These are phyloP conservation scores for Hephaestus fuliginosus DNA, from an alignment of 2,797 vertebrate species.

Conservation along the genomic window DNA sequence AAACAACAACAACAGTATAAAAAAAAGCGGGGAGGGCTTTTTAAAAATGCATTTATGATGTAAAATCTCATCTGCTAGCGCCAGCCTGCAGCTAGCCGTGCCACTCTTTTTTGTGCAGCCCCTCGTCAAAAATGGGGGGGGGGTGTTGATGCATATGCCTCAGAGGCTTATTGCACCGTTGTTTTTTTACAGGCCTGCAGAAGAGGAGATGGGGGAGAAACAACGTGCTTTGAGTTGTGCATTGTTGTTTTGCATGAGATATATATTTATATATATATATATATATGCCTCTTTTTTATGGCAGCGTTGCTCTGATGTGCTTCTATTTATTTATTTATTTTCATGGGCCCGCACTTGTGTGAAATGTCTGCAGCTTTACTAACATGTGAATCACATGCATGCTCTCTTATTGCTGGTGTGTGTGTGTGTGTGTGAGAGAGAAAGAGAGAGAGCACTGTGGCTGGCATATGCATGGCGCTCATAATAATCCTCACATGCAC, in stretches of 20 bases:
- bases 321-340: constrained; percentile 4
- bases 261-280: too few species aligned
- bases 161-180: not conserved
- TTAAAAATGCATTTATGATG: too few species aligned
- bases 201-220: constrained; percentile 31
- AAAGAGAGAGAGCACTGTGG: constrained; percentile 1
- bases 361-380: constrained; percentile 36
- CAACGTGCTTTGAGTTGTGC: constrained; percentile 8
- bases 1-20: too few species aligned
- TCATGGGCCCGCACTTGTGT: not conserved
- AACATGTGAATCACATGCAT: constrained; percentile 58
- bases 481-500: constrained; percentile 21
- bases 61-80: constrained; percentile 38
- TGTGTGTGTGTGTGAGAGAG: not conserved
- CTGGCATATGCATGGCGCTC: constrained; percentile 42
- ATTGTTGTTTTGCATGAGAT: constrained; percentile 49
- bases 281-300: too few species aligned
- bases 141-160: not conserved
- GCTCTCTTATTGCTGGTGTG: constrained; percentile 26
- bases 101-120: constrained; percentile 41
- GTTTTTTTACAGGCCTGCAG: constrained; percentile 37
- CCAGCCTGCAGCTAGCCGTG: constrained; percentile 62
- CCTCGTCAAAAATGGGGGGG: constrained; percentile 56
- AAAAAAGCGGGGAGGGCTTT: too few species aligned
- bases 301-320: not conserved